Evolutionary conservation across 2,888 invertebrate species (phyloP).

Genomic region (Hecatera dysodea): DNA sequence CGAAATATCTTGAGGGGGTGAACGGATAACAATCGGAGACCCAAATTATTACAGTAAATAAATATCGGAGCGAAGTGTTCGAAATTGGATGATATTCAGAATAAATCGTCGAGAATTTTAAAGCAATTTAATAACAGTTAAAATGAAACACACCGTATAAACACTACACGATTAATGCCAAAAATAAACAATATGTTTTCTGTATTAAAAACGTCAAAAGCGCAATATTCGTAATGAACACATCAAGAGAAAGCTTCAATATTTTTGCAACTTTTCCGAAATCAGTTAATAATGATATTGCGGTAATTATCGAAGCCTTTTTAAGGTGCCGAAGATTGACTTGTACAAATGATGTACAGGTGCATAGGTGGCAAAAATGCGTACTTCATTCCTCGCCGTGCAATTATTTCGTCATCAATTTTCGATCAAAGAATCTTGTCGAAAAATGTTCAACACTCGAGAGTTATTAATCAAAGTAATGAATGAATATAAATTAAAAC

Average conservation of each 20-base stretch:
- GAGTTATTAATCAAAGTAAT: conserved; percentile 61
- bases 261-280: conserved; percentile 30
- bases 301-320: conserved; percentile 63
- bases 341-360: conserved; percentile 76
- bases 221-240: conserved; percentile 36
- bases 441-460: conserved; percentile 62
- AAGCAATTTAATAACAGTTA: conserved; percentile 31
- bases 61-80: conserved; percentile 37
- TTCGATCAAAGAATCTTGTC: conserved; percentile 75
- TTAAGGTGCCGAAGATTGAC: conserved; percentile 70
- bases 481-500: conserved; percentile 50
- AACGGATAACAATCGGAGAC: conserved; percentile 50
- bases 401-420: conserved; percentile 83
- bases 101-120: conserved; percentile 36
- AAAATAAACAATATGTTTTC: background rate
- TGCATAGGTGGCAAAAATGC: conserved; percentile 76
- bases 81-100: conserved; percentile 32
- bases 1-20: conserved; percentile 55
- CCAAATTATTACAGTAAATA: conserved; percentile 49
- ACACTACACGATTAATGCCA: conserved; percentile 5
- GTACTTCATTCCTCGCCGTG: conserved; percentile 68
- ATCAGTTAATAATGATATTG: conserved; percentile 64
- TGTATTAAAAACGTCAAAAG: conserved; percentile 6
- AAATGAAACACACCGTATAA: conserved; percentile 9
- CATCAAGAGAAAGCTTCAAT: conserved; percentile 42